phyloP scores from a whole-genome alignment of 2,113 vertebrate genomes.

The Ceyx cyanopectus region DNA sequence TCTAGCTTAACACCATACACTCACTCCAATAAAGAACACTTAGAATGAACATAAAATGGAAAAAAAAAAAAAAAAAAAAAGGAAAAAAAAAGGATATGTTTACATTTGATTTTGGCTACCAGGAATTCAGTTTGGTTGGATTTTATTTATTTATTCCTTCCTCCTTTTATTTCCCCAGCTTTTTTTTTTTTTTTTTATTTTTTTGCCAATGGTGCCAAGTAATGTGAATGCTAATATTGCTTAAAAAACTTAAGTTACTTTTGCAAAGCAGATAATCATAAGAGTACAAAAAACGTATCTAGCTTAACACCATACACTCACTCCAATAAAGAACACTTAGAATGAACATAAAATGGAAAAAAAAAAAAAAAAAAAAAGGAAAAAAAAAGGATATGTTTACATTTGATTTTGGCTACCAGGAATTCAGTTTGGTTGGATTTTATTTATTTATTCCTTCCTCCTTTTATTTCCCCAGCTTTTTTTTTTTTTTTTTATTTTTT shows the following conservation, averaged over 20 bases:
- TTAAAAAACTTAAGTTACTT: conserved; percentile 92
- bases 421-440: too few relatives aligned
- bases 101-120: too few relatives aligned
- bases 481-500: conserved; percentile 77
- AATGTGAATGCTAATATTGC: conserved; percentile 96
- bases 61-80: conserved; percentile 65
- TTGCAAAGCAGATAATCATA: conserved; percentile 98
- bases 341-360: conserved; percentile 73
- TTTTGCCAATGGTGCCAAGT: conserved; percentile 99
- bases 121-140: too few relatives aligned
- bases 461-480: too few relatives aligned
- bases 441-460: too few relatives aligned
- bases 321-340: conserved; percentile 85
- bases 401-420: too few relatives aligned
- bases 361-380: conserved; percentile 67
- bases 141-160: too few relatives aligned
- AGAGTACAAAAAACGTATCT: conserved; percentile 82
- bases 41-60: conserved; percentile 75
- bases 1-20: conserved; percentile 88
- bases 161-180: too few relatives aligned
- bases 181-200: conserved; percentile 75
- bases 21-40: conserved; percentile 86
- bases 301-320: conserved; percentile 88
- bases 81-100: too few relatives aligned
- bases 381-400: too few relatives aligned